A percentile compares a stretch with the other conserved stretches of the same genome.
Conservation (phyloP, 2,113 vertebrate species). For the Charadrius vociferus region DNA sequence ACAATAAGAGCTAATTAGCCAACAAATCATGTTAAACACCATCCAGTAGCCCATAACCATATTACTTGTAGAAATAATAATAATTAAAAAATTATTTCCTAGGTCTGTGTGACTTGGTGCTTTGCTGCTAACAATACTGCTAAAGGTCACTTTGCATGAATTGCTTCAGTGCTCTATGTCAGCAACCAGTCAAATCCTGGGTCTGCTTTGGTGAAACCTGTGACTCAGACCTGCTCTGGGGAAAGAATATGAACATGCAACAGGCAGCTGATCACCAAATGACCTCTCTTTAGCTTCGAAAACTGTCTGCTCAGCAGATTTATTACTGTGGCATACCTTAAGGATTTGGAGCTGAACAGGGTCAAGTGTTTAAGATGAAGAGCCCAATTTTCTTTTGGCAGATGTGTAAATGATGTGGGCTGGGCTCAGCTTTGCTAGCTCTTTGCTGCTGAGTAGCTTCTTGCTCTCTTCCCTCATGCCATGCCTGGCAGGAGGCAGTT, state of each 20-base stretch:
- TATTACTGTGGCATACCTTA: neutral
- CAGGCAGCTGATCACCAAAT: neutral
- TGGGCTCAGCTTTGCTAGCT: neutral
- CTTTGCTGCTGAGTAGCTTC: neutral
- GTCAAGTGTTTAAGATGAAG: neutral
- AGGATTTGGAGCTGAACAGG: neutral
- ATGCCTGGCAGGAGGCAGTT: neutral
- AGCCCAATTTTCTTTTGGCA: neutral
- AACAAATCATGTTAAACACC: neutral
- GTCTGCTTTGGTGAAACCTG: neutral
- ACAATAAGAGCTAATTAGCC: neutral
- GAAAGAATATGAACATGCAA: neutral
- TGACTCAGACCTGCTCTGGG: neutral
- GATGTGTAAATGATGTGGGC: neutral
- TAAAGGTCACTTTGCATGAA: neutral
- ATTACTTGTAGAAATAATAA: neutral
- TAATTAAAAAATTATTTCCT: neutral
- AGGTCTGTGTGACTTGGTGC: neutral
- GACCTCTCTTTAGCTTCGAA: neutral
- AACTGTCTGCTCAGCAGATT: neutral
- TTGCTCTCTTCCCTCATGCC: neutral
- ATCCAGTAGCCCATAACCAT: neutral
- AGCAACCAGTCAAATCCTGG: neutral
- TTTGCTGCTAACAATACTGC: neutral
- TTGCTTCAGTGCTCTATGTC: neutral